Evolutionary conservation across 2,113 vertebrate species (phyloP), one percentile per base, ranked within the genome.

Genomic region (Stegastes partitus): DNA sequence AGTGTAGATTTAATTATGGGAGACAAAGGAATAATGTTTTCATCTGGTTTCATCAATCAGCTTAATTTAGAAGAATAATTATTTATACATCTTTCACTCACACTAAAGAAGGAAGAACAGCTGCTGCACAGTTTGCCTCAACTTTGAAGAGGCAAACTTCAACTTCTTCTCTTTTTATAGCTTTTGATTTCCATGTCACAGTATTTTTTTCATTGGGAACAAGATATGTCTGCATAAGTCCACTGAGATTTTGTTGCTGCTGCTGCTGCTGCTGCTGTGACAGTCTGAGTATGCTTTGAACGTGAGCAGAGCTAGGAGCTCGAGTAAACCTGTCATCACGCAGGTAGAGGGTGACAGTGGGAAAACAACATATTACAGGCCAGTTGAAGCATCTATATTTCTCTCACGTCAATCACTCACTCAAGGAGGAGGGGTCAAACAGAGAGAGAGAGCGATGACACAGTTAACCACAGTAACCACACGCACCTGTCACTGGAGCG

Each of bases 401-500:
- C 47, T 62, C 22, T 4, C 1, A 42, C 0, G 28, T 72, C 44
- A 49, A 12, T 68, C 68, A 67, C 21, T 45, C 37, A n/a, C 21
- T 6, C 6, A 5, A 37, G 31, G 14, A 58, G 71, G 25, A 56
- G 64, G 42, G 59, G 21, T 77, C 68, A 70, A 44, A 74, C 28
- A n/a, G 7, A 68, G n/a, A 51, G 31, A 62, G 49, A 56, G 31
- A 25, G 25, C 37, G 62, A 61, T 28, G 37, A 80, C 58, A 55
- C 42, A 68, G 45, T 74, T 51, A 83, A 85, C 82, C 87, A 77
- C 83, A 74, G 23, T 26, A 54, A 79, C 87, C 87, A 87, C 87
- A 76, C 15, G 42, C 68, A 81, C 77, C 84, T 79, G 81, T 28
- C 15, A 22, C 22, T 65, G 3, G n/a, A 49, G 51, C 16, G 61